Evolutionary conservation across 2,113 vertebrate species (phyloP).

Genomic region (Xerus inauris): DNA sequence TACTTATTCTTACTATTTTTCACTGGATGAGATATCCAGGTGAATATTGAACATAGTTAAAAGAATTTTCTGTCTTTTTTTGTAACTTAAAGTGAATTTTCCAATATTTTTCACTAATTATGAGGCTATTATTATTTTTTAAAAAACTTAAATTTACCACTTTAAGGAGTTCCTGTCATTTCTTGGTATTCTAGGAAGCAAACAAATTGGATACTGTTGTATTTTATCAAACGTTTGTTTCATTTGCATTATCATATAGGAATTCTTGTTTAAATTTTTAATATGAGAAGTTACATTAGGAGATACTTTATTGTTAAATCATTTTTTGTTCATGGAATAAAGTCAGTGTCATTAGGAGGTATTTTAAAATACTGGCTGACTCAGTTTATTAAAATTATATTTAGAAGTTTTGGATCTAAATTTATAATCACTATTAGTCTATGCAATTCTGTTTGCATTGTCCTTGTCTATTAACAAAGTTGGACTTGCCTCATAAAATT

Average conservation of each 20-base stretch:
- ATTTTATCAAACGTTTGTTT: not conserved
- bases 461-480: not conserved
- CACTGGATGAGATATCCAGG: not conserved
- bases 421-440: not conserved
- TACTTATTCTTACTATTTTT: not conserved
- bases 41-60: not conserved
- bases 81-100: not conserved
- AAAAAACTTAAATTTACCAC: not conserved
- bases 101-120: not conserved
- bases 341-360: not conserved
- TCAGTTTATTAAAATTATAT: not conserved
- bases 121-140: not conserved
- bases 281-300: not conserved
- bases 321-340: not conserved
- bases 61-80: not conserved
- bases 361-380: not conserved
- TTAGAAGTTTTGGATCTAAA: not conserved
- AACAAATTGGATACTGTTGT: not conserved
- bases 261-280: constrained; percentile 12
- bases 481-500: not conserved
- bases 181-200: not conserved
- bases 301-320: not conserved
- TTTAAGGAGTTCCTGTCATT: not conserved
- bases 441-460: not conserved
- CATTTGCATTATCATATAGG: not conserved